A percentile compares a stretch with the other conserved stretches of the same genome.
These are phyloP conservation scores for Spondyliosoma cantharus DNA, from an alignment of 2,797 vertebrate genomes.

Conservation along the genomic window DNA sequence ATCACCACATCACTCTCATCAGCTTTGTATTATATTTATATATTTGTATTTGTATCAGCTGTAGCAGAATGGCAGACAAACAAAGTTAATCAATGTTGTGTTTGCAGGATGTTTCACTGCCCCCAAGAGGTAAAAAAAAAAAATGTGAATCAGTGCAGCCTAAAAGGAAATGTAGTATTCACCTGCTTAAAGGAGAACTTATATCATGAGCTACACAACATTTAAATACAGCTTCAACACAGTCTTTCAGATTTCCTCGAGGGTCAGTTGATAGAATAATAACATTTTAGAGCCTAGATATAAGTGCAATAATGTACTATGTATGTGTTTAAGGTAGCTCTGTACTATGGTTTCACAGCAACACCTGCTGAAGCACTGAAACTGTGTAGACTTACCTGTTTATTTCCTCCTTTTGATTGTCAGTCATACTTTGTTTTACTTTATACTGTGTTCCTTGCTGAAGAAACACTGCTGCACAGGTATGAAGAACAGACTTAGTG, in stretches of 20 bases:
- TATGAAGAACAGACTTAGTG: slow-evolving; percentile 15
- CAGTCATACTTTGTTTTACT: background rate
- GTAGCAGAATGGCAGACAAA: background rate
- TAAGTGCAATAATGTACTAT: background rate
- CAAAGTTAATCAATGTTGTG: background rate
- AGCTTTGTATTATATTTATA: too few relatives aligned
- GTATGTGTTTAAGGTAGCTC: background rate
- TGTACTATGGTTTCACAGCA: background rate
- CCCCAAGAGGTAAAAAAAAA: background rate
- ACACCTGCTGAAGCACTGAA: background rate
- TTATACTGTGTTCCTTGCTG: slow-evolving; percentile 4
- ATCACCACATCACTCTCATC: background rate
- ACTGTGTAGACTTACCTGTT: too few relatives aligned
- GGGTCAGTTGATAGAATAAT: background rate
- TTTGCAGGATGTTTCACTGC: background rate
- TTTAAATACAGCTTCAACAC: background rate
- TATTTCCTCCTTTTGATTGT: background rate
- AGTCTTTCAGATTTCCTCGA: background rate
- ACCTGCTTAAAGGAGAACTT: background rate
- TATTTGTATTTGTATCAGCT: too few relatives aligned
- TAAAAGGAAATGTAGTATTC: background rate
- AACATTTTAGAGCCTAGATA: background rate
- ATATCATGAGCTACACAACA: background rate
- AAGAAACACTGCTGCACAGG: slow-evolving; percentile 15
- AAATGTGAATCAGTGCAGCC: background rate